Base-by-base conservation (phyloP, 2,888 invertebrate genomes). In the Tenthredo notha region DNA sequence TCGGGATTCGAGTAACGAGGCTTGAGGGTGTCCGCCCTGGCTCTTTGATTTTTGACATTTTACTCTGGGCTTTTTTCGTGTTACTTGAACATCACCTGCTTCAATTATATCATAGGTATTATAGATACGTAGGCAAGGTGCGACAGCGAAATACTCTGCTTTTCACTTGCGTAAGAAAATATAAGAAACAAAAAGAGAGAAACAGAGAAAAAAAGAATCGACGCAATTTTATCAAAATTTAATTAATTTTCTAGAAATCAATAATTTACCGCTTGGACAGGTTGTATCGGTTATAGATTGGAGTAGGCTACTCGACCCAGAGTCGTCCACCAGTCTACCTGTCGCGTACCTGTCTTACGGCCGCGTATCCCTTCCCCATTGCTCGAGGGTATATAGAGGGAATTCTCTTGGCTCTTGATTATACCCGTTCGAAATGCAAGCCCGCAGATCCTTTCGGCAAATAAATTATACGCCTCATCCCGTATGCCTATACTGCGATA, bases 261-360 rank as follows among this genome's bases (percentile, higher is more conserved):
- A 80, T 80, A 80, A 80, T 80, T 80, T 61, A 61, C 80, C 61
- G 54, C 61, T 33, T 6, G 58, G 80, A 80, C 58, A 40, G 77
- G 77, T 61, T 61, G 21, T 61, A 40, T 80, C 61, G 80, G 61
- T 80, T 80, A 80, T 40, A 58, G 58, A 61, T 80, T 29, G 61
- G 61, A 80, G 58, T 40, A 54, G 54, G 47, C 54, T 77, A 77
- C 21, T 25, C 77, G 77, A 77, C 50, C 77, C 25, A 54, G 33
- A 29, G 77, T 77, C 77, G 77, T n/a, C 47, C 77, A 37, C 50
- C 50, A 40, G 77, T 77, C 77, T 77, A 50, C 77, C 77, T 50
- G 77, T 77, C 77, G 77, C 77, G 77, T 50, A 77, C 77, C 77
- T 54, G 77, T 50, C 77, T 40, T 54, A 40, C 50, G 54, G 54